These are phyloP conservation scores for Chondrosia reniformis DNA, from an alignment of 37 sponge, comb jelly and placozoan genomes.

Conservation along the genomic window DNA sequence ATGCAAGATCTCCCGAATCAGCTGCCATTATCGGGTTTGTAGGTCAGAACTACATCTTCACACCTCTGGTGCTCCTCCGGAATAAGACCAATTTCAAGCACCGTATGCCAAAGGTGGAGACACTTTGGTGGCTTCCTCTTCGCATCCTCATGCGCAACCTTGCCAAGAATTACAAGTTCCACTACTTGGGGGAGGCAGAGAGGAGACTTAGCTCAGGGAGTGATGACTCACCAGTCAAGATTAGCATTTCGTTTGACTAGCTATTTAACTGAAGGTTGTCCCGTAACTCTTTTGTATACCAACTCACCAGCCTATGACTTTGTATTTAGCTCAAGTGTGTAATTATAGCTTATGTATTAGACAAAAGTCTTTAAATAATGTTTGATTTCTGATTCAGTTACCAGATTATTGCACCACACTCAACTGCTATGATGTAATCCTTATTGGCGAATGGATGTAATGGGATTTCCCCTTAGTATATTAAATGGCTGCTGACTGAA, in stretches of 20 bases:
- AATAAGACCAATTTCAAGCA: constrained; percentile 60
- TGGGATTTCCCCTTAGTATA: too few species aligned
- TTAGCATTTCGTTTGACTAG: constrained; percentile 19
- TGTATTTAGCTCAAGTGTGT: too few species aligned
- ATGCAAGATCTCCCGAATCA: constrained; percentile 41
- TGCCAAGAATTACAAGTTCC: constrained; percentile 50
- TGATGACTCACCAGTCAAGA: not conserved
- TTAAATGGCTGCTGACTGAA: too few species aligned
- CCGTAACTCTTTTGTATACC: too few species aligned
- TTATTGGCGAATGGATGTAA: too few species aligned
- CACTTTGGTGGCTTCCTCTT: constrained; percentile 85
- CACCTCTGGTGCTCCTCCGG: constrained; percentile 57
- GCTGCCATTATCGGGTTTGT: constrained; percentile 68
- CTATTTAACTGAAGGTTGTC: not conserved
- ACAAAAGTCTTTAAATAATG: too few species aligned
- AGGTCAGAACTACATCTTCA: constrained; percentile 33
- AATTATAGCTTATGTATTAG: too few species aligned
- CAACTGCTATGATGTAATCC: too few species aligned
- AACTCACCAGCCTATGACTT: too few species aligned
- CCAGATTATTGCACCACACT: too few species aligned
- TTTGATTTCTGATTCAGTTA: too few species aligned
- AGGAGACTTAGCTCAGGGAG: not conserved
- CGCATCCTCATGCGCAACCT: constrained; percentile 63
- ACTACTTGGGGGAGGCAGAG: constrained; percentile 47
- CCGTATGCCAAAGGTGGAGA: constrained; percentile 35